Base-by-base conservation (phyloP, 2,113 vertebrate genomes). In the Tachysurus vachellii region DNA sequence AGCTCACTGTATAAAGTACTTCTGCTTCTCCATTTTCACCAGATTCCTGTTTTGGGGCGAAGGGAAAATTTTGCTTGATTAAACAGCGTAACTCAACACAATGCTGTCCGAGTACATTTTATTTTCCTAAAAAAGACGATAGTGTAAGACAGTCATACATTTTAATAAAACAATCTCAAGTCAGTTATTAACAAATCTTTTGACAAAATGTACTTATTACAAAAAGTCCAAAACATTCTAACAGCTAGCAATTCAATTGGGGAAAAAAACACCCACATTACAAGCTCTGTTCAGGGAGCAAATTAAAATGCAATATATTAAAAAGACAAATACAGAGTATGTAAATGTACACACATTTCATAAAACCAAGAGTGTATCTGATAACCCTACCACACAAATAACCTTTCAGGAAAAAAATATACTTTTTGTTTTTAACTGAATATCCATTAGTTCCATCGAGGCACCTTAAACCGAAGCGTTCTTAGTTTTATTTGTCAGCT, bases 251-350 rank as follows among this genome's bases (percentile, higher is more conserved):
- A 56, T 47, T 66, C 76, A 81, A 89, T 44, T 66, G 71, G 17
- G 44, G 36, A 88, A 59, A 64, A 66, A 80, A 54, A 53, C 54
- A 11, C 36, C 2, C 36, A 36, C 36, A 36, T 36, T 36, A 12
- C 71, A 59, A 42, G 28, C 9, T 82, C 53, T 12, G 56, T 44
- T 56, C 44, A 84, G 42, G 21, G 71, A 87, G 81, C 57, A 84
- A 79, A 86, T 28, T 28, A 77, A 66, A 83, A 83, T 36, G 9
- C 5, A 79, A 86, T 86, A 85, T 86, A 86, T 89, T 79, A 89
- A 59, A 83, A 42, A 80, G 44, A 70, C 11, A 64, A 56, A 82
- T n/a, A 64, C 5, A 53, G 16, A 23, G 21, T 42, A 54, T 61
- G 75, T 70, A 73, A 57, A 84, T 14, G 50, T 61, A 31, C 19